These are phyloP conservation scores for Charadrius vociferus DNA, from an alignment of 2,113 vertebrate species.

Conservation along the genomic window DNA sequence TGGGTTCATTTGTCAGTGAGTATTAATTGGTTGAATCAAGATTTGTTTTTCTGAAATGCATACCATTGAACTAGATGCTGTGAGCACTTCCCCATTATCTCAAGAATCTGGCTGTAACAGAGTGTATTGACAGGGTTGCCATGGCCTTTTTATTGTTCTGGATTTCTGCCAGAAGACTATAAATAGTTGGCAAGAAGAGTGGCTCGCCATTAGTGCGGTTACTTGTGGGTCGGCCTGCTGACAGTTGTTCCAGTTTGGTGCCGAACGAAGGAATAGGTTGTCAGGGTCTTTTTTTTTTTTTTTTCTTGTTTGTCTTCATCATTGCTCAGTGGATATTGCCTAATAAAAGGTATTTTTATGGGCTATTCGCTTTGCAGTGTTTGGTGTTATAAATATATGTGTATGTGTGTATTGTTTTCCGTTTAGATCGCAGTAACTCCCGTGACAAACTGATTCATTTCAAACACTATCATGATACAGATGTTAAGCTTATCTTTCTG, in stretches of 20 bases:
- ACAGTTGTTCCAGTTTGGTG: background rate
- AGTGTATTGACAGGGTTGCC: background rate
- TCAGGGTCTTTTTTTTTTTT: background rate
- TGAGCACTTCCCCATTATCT: background rate
- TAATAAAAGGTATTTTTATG: background rate
- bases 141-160: background rate
- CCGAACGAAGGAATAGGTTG: background rate
- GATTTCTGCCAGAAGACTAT: background rate
- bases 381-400: rapidly evolving
- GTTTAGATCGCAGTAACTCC: background rate
- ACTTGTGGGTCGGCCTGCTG: background rate
- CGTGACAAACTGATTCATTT: background rate
- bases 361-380: background rate
- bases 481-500: background rate
- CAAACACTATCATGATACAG: background rate
- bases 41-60: background rate
- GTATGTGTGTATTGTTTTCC: background rate
- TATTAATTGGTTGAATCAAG: background rate
- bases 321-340: background rate
- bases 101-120: background rate
- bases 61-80: background rate
- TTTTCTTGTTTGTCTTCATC: background rate
- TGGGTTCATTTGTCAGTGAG: background rate
- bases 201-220: background rate
- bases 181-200: background rate